Conservation (phyloP, 2,113 vertebrate species). For the Psilopsiagon aurifrons region DNA sequence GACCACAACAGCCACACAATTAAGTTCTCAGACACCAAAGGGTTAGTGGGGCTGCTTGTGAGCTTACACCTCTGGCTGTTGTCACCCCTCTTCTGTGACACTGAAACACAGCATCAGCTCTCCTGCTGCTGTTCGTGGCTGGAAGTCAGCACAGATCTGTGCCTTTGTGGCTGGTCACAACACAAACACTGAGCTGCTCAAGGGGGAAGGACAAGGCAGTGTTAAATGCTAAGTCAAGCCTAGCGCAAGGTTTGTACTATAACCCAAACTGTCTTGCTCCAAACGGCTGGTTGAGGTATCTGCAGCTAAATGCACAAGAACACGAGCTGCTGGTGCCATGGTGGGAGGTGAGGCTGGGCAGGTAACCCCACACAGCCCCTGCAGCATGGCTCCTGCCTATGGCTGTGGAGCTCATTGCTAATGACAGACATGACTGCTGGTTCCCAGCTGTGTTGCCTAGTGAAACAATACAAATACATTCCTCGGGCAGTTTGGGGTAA, state of each 20-base stretch:
- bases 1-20: not conserved
- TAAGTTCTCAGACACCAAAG: too few species aligned
- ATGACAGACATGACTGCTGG: not conserved
- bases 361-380: not conserved
- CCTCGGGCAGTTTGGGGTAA: not conserved
- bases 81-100: not conserved
- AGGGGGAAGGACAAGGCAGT: not conserved
- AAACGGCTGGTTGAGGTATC: not conserved
- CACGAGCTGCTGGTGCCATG: not conserved
- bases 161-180: not conserved
- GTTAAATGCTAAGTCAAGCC: not conserved
- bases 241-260: not conserved
- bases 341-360: not conserved
- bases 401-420: accelerated
- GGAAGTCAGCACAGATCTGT: accelerated
- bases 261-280: not conserved
- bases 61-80: not conserved
- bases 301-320: not conserved
- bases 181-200: not conserved
- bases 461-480: not conserved
- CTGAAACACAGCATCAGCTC: accelerated
- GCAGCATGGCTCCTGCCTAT: accelerated
- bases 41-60: not conserved
- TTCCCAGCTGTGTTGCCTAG: not conserved
- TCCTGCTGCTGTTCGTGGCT: not conserved